These are phyloP conservation scores for Acanthurus lineatus DNA, from an alignment of 2,797 vertebrate species.

Conservation along the genomic window DNA sequence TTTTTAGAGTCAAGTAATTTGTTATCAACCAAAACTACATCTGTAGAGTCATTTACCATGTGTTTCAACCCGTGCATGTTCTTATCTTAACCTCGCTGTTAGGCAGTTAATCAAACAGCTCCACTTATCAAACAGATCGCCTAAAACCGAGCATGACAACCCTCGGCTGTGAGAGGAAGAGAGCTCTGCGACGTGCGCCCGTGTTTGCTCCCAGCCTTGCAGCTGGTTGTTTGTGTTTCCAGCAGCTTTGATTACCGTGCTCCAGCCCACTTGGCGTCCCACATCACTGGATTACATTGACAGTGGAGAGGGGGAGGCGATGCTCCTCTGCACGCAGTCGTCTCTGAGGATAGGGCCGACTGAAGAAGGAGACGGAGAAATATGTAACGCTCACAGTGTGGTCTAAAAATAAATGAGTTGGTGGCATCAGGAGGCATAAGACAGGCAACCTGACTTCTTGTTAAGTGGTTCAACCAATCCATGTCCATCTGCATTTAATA, in stretches of 20 bases:
- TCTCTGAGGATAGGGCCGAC: slow-evolving; percentile 80
- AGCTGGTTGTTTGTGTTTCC: slow-evolving; percentile 63
- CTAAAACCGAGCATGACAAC: slow-evolving; percentile 22
- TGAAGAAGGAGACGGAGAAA: slow-evolving; percentile 28
- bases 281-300: slow-evolving; percentile 86
- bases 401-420: slow-evolving; percentile 57
- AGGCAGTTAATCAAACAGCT: slow-evolving; percentile 67
- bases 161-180: slow-evolving; percentile 15
- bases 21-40: slow-evolving; percentile 57
- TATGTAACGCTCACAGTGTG: background rate
- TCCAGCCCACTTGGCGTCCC: slow-evolving; percentile 86
- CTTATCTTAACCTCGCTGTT: slow-evolving; percentile 56
- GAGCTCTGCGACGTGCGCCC: background rate
- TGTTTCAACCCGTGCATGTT: slow-evolving; percentile 45
- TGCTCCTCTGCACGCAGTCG: slow-evolving; percentile 73
- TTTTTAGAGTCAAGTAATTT: slow-evolving; percentile 30
- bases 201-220: slow-evolving; percentile 37
- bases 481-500: background rate
- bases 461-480: slow-evolving; percentile 2
- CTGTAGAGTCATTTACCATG: slow-evolving; percentile 6
- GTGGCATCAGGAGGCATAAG: slow-evolving; percentile 25
- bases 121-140: slow-evolving; percentile 56
- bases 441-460: slow-evolving; percentile 3
- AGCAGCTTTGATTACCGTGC: slow-evolving; percentile 82
- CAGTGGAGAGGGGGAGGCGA: slow-evolving; percentile 82